Percentiles rank a stretch among this genome's conserved stretches.
phyloP scores from a whole-genome alignment of 2,888 invertebrate genomes.

The Eucriotettix oculatus region DNA sequence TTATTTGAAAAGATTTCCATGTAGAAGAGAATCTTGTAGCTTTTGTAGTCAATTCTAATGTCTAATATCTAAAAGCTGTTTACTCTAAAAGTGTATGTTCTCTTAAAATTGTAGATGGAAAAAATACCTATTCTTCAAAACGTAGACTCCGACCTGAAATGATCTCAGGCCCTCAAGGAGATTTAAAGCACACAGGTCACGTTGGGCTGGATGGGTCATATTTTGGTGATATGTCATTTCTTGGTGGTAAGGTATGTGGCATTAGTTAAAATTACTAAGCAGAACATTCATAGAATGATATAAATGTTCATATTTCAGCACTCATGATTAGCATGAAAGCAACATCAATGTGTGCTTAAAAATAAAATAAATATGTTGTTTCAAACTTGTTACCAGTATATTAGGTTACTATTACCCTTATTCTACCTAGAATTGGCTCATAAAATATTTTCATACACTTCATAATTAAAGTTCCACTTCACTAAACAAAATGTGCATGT shows the following conservation, averaged over 20 bases:
- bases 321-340: too few species aligned
- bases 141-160: constrained; percentile 65
- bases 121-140: constrained; percentile 34
- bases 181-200: constrained; percentile 90
- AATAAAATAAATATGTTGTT: too few species aligned
- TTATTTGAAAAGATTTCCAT: neutral
- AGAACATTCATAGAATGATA: neutral
- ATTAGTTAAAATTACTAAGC: too few species aligned
- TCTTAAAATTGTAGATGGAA: constrained; percentile 30
- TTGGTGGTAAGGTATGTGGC: constrained; percentile 34
- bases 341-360: too few species aligned
- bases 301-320: too few species aligned
- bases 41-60: neutral
- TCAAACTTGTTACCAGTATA: too few species aligned
- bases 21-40: neutral
- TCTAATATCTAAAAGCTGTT: neutral
- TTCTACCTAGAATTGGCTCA: too few species aligned
- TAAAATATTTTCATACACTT: too few species aligned
- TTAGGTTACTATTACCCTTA: too few species aligned
- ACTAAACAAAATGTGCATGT: too few species aligned
- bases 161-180: constrained; percentile 95
- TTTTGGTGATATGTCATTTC: constrained; percentile 81
- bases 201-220: constrained; percentile 93
- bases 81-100: constrained; percentile 1
- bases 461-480: too few species aligned